These are phyloP conservation scores for Agrochola lychnidis DNA, from an alignment of 2,888 invertebrate species.

Conservation along the genomic window DNA sequence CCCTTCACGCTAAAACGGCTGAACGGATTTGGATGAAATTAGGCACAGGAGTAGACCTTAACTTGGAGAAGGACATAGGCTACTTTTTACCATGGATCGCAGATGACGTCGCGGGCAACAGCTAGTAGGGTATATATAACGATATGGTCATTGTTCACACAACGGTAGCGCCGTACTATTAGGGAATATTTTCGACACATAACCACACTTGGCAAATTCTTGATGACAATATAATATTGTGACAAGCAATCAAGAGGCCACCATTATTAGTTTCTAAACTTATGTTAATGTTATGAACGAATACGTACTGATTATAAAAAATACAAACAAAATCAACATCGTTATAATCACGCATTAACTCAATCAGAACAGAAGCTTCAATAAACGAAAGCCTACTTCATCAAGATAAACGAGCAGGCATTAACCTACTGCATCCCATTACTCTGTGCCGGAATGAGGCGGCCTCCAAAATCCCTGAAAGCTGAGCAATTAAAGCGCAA, in stretches of 20 bases:
- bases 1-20: too few species aligned
- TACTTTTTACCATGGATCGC: too few species aligned
- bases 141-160: background rate
- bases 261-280: background rate
- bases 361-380: conserved; percentile 19
- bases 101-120: too few species aligned
- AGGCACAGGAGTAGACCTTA: too few species aligned
- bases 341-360: background rate
- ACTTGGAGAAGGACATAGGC: too few species aligned
- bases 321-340: background rate
- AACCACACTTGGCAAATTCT: background rate
- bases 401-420: conserved; percentile 28
- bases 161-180: background rate
- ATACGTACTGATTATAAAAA: background rate
- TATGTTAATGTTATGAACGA: background rate
- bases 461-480: conserved; percentile 62
- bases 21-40: too few species aligned
- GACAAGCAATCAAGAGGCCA: background rate
- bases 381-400: conserved; percentile 22
- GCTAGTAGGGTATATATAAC: too few species aligned
- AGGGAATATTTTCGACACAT: background rate
- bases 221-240: background rate
- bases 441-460: conserved; percentile 44
- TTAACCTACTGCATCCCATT: conserved; percentile 46
- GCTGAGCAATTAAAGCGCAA: conserved; percentile 73